These are phyloP conservation scores for Babyrousa celebensis DNA, from an alignment of 2,797 vertebrate species.

Conservation along the genomic window DNA sequence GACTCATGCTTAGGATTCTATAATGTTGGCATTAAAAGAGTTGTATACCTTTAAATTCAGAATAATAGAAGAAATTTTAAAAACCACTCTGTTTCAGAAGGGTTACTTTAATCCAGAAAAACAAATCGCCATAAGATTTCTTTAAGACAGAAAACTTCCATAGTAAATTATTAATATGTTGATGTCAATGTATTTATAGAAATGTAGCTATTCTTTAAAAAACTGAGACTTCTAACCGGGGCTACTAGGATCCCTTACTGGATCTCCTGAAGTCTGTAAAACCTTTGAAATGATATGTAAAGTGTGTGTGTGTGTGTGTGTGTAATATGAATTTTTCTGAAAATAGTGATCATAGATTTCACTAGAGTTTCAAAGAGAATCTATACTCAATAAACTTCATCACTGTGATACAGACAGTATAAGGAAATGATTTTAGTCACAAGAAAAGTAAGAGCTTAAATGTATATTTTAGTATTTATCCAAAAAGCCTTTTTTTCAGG, in stretches of 20 bases:
- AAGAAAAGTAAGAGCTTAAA: slow-evolving; percentile 25
- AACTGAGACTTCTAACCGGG: slow-evolving; percentile 20
- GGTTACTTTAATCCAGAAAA: slow-evolving; percentile 47
- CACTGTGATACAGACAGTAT: background rate
- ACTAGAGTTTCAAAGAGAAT: slow-evolving; percentile 13
- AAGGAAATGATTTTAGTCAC: background rate
- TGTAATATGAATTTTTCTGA: background rate
- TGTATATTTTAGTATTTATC: background rate
- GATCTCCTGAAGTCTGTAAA: slow-evolving; percentile 4
- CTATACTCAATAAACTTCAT: slow-evolving; percentile 8
- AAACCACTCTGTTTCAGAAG: background rate
- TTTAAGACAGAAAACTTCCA: slow-evolving; percentile 18
- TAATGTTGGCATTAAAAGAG: slow-evolving; percentile 15
- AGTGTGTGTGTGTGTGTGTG: background rate
- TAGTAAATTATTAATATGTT: slow-evolving; percentile 38
- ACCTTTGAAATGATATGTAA: background rate
- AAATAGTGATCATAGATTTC: slow-evolving; percentile 14
- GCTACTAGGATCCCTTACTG: background rate
- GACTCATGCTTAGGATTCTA: slow-evolving; percentile 48
- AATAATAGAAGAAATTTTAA: slow-evolving; percentile 44
- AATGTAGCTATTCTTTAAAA: slow-evolving; percentile 8
- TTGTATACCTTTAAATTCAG: slow-evolving; percentile 40
- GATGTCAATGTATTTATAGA: slow-evolving; percentile 16
- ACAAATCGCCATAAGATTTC: background rate
- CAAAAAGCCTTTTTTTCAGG: background rate